Percentiles rank a stretch among this genome's conserved stretches.
These are phyloP conservation scores for Lissonota sp. DNA, from an alignment of 2,888 invertebrate genomes.

Conservation along the genomic window DNA sequence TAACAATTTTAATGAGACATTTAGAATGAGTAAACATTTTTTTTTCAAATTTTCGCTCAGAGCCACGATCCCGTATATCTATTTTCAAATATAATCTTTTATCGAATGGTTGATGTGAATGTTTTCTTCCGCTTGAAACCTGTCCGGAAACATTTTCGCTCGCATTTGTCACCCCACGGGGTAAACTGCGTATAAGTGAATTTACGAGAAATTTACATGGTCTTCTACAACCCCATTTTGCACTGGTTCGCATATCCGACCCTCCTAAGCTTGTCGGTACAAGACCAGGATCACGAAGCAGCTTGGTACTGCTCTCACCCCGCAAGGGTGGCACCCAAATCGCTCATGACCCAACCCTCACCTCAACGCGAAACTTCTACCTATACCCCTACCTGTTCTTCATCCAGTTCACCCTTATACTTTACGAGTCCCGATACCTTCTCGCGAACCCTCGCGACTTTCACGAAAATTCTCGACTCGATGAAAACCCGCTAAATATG, in stretches of 20 bases:
- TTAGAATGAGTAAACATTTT: too few species aligned
- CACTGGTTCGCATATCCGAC: slow-evolving; percentile 14
- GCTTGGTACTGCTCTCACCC: slow-evolving; percentile 42
- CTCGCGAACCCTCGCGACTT: slow-evolving; percentile 17
- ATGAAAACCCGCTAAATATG: background rate
- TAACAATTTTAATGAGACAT: too few species aligned
- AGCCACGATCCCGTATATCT: too few species aligned
- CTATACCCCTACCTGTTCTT: slow-evolving; percentile 23
- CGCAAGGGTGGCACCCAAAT: slow-evolving; percentile 48
- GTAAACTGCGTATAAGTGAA: background rate
- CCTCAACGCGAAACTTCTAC: slow-evolving; percentile 2
- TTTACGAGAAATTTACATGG: slow-evolving; percentile 22
- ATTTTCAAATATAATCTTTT: too few species aligned
- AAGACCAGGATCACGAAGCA: slow-evolving; percentile 11
- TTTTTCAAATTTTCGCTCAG: too few species aligned
- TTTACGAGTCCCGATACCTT: slow-evolving; percentile 15
- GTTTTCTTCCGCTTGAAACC: too few species aligned
- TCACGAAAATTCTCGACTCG: slow-evolving; percentile 25
- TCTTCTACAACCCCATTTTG: slow-evolving; percentile 1
- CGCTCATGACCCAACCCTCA: slow-evolving; percentile 45
- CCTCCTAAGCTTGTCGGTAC: slow-evolving; percentile 36
- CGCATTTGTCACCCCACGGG: slow-evolving; percentile 7
- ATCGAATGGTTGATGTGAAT: too few species aligned
- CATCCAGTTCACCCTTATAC: background rate
- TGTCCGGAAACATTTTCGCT: background rate